Evolutionary conservation across 1,140 invertebrate species (phyloP), one percentile per base, ranked within the genome.

Genomic region (Drosophila dunni): DNA sequence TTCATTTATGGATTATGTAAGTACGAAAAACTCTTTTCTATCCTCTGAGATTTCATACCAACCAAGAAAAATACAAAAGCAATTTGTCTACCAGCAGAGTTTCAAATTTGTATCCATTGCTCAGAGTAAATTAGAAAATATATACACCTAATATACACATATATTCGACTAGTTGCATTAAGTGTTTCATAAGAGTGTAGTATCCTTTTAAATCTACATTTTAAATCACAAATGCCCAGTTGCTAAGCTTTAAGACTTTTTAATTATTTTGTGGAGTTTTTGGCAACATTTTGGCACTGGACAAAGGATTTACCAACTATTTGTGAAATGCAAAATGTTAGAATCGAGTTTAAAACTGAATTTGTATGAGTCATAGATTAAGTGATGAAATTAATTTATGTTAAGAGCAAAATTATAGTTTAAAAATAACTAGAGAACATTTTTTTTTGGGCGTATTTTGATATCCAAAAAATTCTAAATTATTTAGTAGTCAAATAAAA

Each of bases 1-100:
- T 29, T 17, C 51, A 36, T 54, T 54, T 34, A 54, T 36, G 51
- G 33, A 15, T 54, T 54, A 54, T 54, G 13, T 7, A 20, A 34
- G 10, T 6, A 46, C 48, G 2, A 51, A 1, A 10, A 46, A 38
- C 36, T 38, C 36, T 38, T 38, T 38, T 36, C 34, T 7, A 29
- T 38, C 8, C 36, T 10, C 36, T 38, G 36, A 1, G n/a, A 54
- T 36, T 54, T 34, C 3, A 7, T 36, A 34, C 1, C 33, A 36
- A n/a, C 3, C 40, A 42, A 1, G 17, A 20, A 20, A 20, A 46
- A 33, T 51, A 9, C 9, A 33, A 51, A 33, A 51, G 15, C 44
- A 46, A 46, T 46, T 20, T 46, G 44, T 9, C 15, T 17, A 15
- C 6, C 15, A 46, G 3, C 44, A 46, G 44, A 42, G 6, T 46